phyloP scores from a whole-genome alignment of 1,140 invertebrate genomes.

The Aphidius ervi region DNA sequence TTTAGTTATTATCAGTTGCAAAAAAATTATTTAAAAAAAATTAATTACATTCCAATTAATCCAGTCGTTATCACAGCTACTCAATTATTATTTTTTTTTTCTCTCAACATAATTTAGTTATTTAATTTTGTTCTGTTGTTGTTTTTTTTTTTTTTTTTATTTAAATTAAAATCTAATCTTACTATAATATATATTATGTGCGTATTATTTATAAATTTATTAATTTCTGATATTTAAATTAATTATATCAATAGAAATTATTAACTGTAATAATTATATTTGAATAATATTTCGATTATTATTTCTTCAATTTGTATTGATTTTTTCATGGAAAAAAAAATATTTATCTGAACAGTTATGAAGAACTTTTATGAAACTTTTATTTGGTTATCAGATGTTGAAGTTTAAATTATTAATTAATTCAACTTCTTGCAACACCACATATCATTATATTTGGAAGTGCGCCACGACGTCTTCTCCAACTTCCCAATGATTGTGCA shows the following conservation, averaged over 20 bases:
- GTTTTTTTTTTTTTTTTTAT: slow-evolving; percentile 22
- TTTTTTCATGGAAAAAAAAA: slow-evolving; percentile 22
- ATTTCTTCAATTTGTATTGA: slow-evolving; percentile 4
- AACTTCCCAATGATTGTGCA: slow-evolving; percentile 83
- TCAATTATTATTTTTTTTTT: slow-evolving; percentile 30
- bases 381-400: slow-evolving; percentile 22
- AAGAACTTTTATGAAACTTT: slow-evolving; percentile 11
- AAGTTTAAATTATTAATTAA: not conserved
- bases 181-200: slow-evolving; percentile 22
- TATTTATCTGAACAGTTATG: not conserved
- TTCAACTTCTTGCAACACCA: slow-evolving; percentile 53
- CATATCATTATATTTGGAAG: slow-evolving; percentile 96
- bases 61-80: slow-evolving; percentile 50
- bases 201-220: slow-evolving; percentile 21
- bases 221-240: slow-evolving; percentile 7
- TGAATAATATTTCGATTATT: slow-evolving; percentile 19
- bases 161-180: slow-evolving; percentile 19
- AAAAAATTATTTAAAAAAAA: not conserved
- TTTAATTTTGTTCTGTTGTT: slow-evolving; percentile 32
- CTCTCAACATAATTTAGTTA: slow-evolving; percentile 35
- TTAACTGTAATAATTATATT: slow-evolving; percentile 12
- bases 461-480: slow-evolving; percentile 85
- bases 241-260: no score
- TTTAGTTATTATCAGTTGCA: not conserved
- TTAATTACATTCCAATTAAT: slow-evolving; percentile 36